Evolutionary conservation across 2,888 invertebrate genomes (phyloP).

Genomic region (Aleiodes leptofemur): DNA sequence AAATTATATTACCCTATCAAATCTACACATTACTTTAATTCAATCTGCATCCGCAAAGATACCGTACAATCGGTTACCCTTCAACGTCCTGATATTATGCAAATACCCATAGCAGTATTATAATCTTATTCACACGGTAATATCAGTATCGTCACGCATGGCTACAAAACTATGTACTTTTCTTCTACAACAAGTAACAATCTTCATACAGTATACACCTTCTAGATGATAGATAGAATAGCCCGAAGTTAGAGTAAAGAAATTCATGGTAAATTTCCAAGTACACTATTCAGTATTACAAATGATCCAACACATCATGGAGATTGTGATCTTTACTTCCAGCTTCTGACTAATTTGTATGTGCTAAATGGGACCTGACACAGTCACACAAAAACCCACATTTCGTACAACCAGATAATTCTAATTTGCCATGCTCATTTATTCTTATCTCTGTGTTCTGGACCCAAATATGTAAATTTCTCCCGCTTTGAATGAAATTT

Average conservation of each 20-base stretch:
- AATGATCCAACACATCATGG: conserved; percentile 53
- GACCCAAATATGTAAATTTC: conserved; percentile 18
- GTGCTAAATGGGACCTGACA: conserved; percentile 62
- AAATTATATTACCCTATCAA: conserved; percentile 27
- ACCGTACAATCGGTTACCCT: conserved; percentile 10
- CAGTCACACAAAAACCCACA: conserved; percentile 36
- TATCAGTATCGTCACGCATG: conserved; percentile 32
- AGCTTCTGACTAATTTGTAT: conserved; percentile 66
- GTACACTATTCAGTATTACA: conserved; percentile 48
- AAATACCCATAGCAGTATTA: conserved; percentile 28
- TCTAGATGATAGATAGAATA: conserved; percentile 19
- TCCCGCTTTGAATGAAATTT: neutral
- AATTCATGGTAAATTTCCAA: neutral
- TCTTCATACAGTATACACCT: conserved; percentile 13
- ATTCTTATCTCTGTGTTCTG: neutral
- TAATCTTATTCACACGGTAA: conserved; percentile 36
- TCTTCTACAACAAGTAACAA: conserved; percentile 12
- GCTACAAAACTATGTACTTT: conserved; percentile 15
- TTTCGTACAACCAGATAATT: conserved; percentile 23
- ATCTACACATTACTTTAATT: conserved; percentile 31
- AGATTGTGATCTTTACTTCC: conserved; percentile 53
- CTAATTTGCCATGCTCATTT: conserved; percentile 16
- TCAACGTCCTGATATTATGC: conserved; percentile 28
- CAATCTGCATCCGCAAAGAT: conserved; percentile 18
- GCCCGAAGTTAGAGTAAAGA: conserved; percentile 19